Evolutionary conservation across 2,113 vertebrate genomes (phyloP).

Genomic region (Danionella cerebrum): DNA sequence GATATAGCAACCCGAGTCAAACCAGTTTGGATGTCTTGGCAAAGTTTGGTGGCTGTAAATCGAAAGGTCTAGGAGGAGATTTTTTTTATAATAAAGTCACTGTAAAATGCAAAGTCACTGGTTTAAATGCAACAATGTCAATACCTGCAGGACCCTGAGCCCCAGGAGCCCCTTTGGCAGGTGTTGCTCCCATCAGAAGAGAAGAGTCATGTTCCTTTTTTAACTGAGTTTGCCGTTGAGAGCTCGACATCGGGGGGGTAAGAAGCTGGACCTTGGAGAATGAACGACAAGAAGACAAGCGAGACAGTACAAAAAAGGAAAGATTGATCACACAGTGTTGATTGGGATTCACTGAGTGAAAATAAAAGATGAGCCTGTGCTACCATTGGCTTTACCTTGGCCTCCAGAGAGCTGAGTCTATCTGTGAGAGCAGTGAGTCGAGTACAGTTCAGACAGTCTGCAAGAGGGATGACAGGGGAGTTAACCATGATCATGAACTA

Average conservation of each 20-base stretch:
- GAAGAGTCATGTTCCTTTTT: slow-evolving; percentile 47
- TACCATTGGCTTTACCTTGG: slow-evolving; percentile 68
- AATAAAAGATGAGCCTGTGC: background rate
- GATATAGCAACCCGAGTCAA: too few relatives aligned
- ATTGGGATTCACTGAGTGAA: background rate
- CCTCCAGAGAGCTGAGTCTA: slow-evolving; percentile 73
- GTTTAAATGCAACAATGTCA: background rate
- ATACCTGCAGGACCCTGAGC: slow-evolving; percentile 67
- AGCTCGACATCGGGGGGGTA: slow-evolving; percentile 37
- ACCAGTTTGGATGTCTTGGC: too few relatives aligned
- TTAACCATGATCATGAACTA: background rate
- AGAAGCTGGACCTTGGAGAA: slow-evolving; percentile 72
- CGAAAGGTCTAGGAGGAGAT: too few relatives aligned
- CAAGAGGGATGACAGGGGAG: background rate
- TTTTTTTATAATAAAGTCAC: too few relatives aligned
- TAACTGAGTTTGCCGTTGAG: slow-evolving; percentile 37
- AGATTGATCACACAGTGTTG: background rate
- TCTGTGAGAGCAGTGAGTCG: slow-evolving; percentile 70
- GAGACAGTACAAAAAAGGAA: background rate
- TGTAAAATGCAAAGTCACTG: too few relatives aligned
- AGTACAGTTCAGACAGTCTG: slow-evolving; percentile 90
- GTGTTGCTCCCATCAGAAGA: slow-evolving; percentile 65
- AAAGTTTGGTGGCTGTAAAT: too few relatives aligned
- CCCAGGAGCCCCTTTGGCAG: slow-evolving; percentile 70
- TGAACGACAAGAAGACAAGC: background rate